phyloP scores from a whole-genome alignment of 1,140 invertebrate genomes.

The Formica selysi region DNA sequence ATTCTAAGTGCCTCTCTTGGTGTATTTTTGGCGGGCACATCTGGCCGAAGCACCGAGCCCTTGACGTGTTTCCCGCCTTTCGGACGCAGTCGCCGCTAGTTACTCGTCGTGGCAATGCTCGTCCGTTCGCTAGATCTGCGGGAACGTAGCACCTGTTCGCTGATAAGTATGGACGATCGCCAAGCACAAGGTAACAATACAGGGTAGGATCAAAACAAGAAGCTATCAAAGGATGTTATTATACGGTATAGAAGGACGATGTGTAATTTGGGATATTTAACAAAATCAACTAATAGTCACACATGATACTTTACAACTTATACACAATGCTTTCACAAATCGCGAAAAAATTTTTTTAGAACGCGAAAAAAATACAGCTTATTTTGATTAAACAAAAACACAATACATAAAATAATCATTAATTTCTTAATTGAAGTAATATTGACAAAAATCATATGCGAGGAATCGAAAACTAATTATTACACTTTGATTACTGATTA shows the following conservation, averaged over 20 bases:
- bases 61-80: slow-evolving; percentile 56
- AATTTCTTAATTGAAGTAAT: not conserved
- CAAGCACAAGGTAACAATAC: slow-evolving; percentile 40
- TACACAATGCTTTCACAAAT: not conserved
- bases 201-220: not conserved
- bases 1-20: slow-evolving; percentile 50
- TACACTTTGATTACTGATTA: not conserved
- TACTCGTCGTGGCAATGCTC: slow-evolving; percentile 41
- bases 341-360: not conserved
- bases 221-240: not conserved
- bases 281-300: not conserved
- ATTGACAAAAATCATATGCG: not conserved
- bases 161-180: slow-evolving; percentile 22
- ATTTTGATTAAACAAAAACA: not conserved
- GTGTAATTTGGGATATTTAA: not conserved
- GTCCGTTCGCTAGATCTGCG: slow-evolving; percentile 17
- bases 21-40: slow-evolving; percentile 73
- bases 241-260: not conserved
- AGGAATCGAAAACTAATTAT: not conserved
- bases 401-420: not conserved
- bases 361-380: not conserved
- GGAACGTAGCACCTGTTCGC: slow-evolving; percentile 12
- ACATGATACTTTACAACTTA: not conserved
- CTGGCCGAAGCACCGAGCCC: slow-evolving; percentile 47
- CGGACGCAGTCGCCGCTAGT: slow-evolving; percentile 56